Base-by-base conservation (phyloP, 2,888 invertebrate species). In the Stomorhina lunata region DNA sequence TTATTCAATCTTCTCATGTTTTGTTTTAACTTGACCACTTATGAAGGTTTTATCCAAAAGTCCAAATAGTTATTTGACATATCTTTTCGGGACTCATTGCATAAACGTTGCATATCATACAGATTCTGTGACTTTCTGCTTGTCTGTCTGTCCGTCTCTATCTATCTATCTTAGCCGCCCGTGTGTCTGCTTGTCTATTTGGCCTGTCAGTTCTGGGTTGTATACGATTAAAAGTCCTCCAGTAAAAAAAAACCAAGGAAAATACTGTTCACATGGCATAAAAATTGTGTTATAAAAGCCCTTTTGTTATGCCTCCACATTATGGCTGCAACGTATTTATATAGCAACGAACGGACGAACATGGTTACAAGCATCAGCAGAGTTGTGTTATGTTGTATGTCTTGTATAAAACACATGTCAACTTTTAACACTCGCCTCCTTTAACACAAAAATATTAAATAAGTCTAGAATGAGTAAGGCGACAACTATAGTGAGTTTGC, bases 61-160 rank as follows among this genome's bases (percentile, higher is more conserved):
- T 66, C 77, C 61, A 61, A 69, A 77, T 63, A 72, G 50, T 71
- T 59, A 61, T 76, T 66, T 81, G 81, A 66, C 81, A 68, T 32
- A 72, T 72, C 66, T 68, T 77, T 66, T 59, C 25, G 61, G 34
- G n/a, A 53, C 34, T 59, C 43, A 66, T 69, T 45, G 61, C 61
- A 3, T 43, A 5, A 15, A 53, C 12, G 34, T 63, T 77, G 59
- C 25, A 43, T 61, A 69, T 55, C 32, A 53, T 69, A 68, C 37
- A 45, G 59, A 25, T 48, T 17, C 12, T 61, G 20, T 53, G 48
- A 45, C 29, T 37, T 12, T 7, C 40, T 61, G 32, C 53, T 32
- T 68, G 17, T 45, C n/a, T 2, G 4, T 61, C 29, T 48, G 20
- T n/a, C n/a, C n/a, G 17, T 12, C n/a, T 66, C 57, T 43, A 6